phyloP scores from a whole-genome alignment of 2,797 vertebrate species.

The Lepilemur ruficaudatus region DNA sequence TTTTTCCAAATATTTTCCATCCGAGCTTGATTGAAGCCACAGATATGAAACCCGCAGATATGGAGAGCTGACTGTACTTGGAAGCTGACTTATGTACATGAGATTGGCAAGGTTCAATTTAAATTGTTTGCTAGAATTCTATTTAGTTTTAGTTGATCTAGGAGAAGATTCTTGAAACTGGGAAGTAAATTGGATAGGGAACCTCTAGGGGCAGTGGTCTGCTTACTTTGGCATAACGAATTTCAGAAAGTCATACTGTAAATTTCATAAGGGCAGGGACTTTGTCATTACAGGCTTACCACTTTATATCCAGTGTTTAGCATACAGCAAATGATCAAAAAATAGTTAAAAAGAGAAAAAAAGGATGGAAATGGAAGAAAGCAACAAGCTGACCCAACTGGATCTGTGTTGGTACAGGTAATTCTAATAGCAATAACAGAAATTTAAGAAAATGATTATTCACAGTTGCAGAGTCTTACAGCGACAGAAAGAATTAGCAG shows the following conservation, averaged over 20 bases:
- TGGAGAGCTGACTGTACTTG: not conserved
- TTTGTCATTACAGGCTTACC: not conserved
- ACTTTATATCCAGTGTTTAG: not conserved
- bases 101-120: not conserved
- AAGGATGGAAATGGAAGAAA: not conserved
- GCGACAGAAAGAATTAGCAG: not conserved
- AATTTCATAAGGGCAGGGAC: not conserved
- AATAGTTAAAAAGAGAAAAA: not conserved
- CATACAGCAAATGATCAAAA: not conserved
- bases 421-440: not conserved
- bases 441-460: not conserved
- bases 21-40: not conserved
- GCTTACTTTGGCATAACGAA: not conserved
- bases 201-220: not conserved
- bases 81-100: not conserved
- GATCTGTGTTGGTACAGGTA: not conserved
- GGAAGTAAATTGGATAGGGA: not conserved
- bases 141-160: not conserved
- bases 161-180: not conserved
- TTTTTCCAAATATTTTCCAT: not conserved
- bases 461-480: not conserved
- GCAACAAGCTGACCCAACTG: not conserved
- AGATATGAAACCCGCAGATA: not conserved
- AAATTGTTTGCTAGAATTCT: not conserved
- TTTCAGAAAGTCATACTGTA: conserved; percentile 12